Conservation (phyloP, 2,797 vertebrate species). For the Tachyglossus aculeatus region DNA sequence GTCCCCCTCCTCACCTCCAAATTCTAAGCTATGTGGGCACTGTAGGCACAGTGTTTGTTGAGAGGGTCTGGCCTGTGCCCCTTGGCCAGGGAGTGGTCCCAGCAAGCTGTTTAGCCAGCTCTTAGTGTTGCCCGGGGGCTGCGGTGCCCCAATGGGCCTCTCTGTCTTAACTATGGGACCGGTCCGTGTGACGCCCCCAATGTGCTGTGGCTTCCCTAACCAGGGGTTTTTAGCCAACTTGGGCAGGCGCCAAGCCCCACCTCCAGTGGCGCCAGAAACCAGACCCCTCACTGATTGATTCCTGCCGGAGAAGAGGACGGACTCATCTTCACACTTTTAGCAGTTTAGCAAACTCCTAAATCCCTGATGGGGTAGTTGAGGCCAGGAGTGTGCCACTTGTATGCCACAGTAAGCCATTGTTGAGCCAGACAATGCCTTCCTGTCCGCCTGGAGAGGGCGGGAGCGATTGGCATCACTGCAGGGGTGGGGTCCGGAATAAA, state of each 20-base stretch:
- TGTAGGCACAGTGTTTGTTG: slow-evolving; percentile 31
- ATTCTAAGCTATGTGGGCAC: slow-evolving; percentile 38
- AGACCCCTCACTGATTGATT: neutral
- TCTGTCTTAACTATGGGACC: neutral
- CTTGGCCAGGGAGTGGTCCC: neutral
- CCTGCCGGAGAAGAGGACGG: neutral
- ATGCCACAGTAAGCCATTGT: slow-evolving; percentile 27
- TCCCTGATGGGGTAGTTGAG: slow-evolving; percentile 18
- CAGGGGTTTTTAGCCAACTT: too few relatives aligned
- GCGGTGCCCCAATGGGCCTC: fast-evolving
- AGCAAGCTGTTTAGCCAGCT: neutral
- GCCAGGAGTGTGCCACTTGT: slow-evolving; percentile 23
- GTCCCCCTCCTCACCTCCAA: slow-evolving; percentile 28
- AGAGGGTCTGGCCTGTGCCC: neutral
- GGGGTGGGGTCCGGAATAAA: too few relatives aligned
- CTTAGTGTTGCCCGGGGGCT: neutral
- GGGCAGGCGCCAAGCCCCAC: too few relatives aligned
- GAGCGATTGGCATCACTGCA: neutral
- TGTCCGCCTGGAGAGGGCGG: slow-evolving; percentile 19
- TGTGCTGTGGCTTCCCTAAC: neutral
- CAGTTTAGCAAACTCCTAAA: slow-evolving; percentile 19
- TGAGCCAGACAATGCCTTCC: slow-evolving; percentile 32
- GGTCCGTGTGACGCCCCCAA: neutral
- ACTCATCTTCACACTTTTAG: neutral
- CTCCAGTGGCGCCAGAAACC: too few relatives aligned